Evolutionary conservation across 2,888 invertebrate genomes (phyloP).

Genomic region (Sphaerolaimus hirsutus): DNA sequence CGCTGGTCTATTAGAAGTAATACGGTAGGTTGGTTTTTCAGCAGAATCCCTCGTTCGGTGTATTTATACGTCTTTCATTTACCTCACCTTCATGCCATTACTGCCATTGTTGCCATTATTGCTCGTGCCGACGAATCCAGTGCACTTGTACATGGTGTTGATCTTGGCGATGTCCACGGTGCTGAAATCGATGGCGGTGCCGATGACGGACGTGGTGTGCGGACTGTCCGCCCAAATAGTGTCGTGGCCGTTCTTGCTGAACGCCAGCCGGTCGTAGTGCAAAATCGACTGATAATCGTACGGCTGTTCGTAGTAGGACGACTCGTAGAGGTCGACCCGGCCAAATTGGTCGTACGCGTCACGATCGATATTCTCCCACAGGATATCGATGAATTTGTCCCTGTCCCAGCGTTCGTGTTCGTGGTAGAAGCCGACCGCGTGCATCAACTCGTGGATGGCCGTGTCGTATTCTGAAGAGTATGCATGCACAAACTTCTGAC

Average conservation of each 20-base stretch:
- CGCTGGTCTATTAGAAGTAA: no score
- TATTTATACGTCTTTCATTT: no score
- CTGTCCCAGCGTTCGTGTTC: constrained; percentile 25
- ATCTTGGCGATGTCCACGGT: constrained; percentile 19
- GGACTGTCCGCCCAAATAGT: constrained; percentile 12
- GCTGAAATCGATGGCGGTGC: constrained; percentile 7
- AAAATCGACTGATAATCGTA: constrained; percentile 24
- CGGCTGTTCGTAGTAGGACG: constrained; percentile 20
- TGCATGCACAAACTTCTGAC: no score
- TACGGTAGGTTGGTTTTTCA: no score
- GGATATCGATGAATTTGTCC: constrained; percentile 19
- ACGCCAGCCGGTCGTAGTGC: constrained; percentile 22
- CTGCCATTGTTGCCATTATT: no score
- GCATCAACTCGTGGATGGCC: constrained; percentile 23
- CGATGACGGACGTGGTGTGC: constrained; percentile 21
- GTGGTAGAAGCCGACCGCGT: constrained; percentile 21
- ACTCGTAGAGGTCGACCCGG: constrained; percentile 21
- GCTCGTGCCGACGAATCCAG: no score
- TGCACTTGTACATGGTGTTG: constrained; percentile 21
- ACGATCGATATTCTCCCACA: constrained; percentile 25
- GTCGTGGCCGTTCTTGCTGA: constrained; percentile 23
- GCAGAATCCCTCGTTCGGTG: no score
- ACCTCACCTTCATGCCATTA: no score
- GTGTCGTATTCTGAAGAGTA: constrained; percentile 23
- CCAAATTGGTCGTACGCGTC: constrained; percentile 26